These are phyloP conservation scores for Apogon talboti DNA, from an alignment of 2,797 vertebrate genomes.

Conservation along the genomic window DNA sequence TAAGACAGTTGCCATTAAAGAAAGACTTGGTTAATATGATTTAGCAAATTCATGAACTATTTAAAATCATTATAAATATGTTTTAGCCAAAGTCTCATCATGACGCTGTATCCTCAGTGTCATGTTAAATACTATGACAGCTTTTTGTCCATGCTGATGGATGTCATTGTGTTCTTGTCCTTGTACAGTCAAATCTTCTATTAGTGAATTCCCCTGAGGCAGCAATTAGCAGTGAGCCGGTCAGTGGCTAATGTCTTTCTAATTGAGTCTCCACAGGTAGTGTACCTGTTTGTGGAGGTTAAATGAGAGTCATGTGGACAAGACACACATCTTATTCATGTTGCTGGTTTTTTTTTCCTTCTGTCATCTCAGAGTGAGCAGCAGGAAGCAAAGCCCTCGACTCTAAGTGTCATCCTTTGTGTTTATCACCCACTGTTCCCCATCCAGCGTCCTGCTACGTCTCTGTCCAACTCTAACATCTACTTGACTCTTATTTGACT, in stretches of 20 bases:
- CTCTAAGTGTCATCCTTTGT: conserved; percentile 31
- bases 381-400: conserved; percentile 42
- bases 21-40: neutral
- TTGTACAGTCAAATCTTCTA: conserved; percentile 57
- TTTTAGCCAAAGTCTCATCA: neutral
- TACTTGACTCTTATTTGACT: conserved; percentile 24
- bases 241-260: conserved; percentile 79
- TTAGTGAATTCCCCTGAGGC: conserved; percentile 61
- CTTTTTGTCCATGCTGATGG: conserved; percentile 52
- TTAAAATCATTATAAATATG: neutral
- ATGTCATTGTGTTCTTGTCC: conserved; percentile 60
- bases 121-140: conserved; percentile 20
- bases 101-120: neutral
- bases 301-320: conserved; percentile 40
- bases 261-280: conserved; percentile 82
- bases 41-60: neutral
- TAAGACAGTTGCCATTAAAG: neutral
- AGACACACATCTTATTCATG: conserved; percentile 24
- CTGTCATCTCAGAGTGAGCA: conserved; percentile 32
- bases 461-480: conserved; percentile 33
- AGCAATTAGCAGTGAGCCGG: conserved; percentile 68
- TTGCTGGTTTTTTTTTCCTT: conserved; percentile 1
- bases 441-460: conserved; percentile 12
- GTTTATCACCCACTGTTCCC: conserved; percentile 34
- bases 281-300: conserved; percentile 72